Base-by-base conservation (phyloP, 2,888 invertebrate genomes). In the Octodonta nipae region DNA sequence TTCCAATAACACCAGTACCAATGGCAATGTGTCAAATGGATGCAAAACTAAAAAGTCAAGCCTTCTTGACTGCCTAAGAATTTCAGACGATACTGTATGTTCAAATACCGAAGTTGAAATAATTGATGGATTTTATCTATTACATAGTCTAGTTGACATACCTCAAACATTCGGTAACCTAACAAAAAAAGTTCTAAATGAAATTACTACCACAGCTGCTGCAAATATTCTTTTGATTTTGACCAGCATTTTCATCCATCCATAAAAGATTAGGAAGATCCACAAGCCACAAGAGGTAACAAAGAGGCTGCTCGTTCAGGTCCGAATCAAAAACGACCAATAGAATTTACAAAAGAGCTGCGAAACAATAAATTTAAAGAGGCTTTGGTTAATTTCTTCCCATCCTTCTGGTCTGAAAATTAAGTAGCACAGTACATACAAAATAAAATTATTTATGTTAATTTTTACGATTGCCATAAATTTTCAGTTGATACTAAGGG, bases 211-310 rank as follows among this genome's bases (percentile, higher is more conserved):
- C 24, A 25, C 10, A 25, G 11, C 33, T 25, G 33, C 33, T 27
- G 3, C 17, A 31, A 8, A 22, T 20, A 26, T 37, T 11, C 34
- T 31, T 26, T 17, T 37, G 17, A 25, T 31, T 37, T 34, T 28
- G 33, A 37, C 17, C 34, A 13, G 5, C 34, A 37, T 10, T 34
- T 17, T 16, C 35, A 8, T 15, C 37, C 37, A 7, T 37, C 28
- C 6, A 36, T 36, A n/a, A 37, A 37, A 35, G 32, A 37, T 32
- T 37, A 35, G 15, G 32, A 37, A 26, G 33, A 32, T 30, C 34
- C 33, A 24, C 30, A 28, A 22, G 12, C 33, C 22, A 24, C 20
- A 30, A 20, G 29, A 14, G 25, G 26, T 28, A 30, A 30, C 25
- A 16, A 30, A 10, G 32, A 38, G 11, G 34, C 34, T 11, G 22